Conservation (phyloP, 2,113 vertebrate species). For the Aphelocoma coerulescens region DNA sequence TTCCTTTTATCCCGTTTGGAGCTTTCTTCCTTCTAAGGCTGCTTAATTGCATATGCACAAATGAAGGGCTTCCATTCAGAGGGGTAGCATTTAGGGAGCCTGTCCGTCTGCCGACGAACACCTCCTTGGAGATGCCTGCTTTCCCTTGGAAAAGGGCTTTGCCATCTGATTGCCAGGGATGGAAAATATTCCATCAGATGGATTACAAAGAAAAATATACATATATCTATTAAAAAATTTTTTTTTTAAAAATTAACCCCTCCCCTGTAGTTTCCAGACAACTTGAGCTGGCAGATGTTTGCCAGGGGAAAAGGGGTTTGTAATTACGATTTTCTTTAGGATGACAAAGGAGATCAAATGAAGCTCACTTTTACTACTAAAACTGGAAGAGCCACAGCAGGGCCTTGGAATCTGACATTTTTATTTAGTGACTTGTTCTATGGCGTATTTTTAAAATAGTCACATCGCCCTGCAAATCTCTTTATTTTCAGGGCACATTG, state of each 20-base stretch:
- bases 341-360: background rate
- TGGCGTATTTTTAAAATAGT: background rate
- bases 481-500: background rate
- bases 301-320: background rate
- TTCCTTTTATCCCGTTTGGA: constrained; percentile 64
- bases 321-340: background rate
- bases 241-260: background rate
- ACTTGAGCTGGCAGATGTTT: background rate
- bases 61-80: constrained; percentile 80
- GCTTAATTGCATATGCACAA: constrained; percentile 78
- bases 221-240: background rate
- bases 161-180: background rate
- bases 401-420: background rate
- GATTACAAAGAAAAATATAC: background rate
- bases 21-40: constrained; percentile 71
- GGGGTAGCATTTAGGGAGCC: constrained; percentile 84
- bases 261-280: background rate
- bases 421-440: background rate
- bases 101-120: constrained; percentile 76
- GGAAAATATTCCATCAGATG: background rate
- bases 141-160: background rate
- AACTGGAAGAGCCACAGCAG: background rate
- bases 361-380: background rate
- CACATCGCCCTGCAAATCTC: background rate
- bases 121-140: constrained; percentile 27